phyloP scores from a whole-genome alignment of 2,113 vertebrate genomes.

The Pollachius pollachius region DNA sequence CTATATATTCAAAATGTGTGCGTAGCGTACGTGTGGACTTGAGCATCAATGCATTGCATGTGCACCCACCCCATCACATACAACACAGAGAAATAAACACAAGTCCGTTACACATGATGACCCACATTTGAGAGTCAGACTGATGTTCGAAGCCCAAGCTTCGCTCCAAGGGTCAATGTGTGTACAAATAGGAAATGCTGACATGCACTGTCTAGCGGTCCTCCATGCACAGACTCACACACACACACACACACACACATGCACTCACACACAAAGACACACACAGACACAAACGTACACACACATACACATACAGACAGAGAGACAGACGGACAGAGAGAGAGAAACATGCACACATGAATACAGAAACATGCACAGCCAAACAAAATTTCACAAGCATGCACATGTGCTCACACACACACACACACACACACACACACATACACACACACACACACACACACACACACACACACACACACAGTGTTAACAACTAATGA shows the following conservation, averaged over 20 bases:
- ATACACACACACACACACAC: background rate
- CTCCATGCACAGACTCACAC: background rate
- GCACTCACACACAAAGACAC: background rate
- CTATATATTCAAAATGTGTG: background rate
- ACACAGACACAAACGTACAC: background rate
- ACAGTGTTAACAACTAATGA: too few relatives aligned
- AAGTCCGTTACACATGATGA: constrained; percentile 29
- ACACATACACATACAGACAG: background rate
- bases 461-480: background rate
- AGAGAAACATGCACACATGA: too few relatives aligned
- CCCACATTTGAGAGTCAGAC: constrained; percentile 44
- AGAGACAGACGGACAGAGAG: too few relatives aligned
- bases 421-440: background rate
- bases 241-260: background rate
- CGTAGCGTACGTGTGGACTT: background rate
- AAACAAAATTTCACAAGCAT: too few relatives aligned
- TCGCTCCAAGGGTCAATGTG: background rate
- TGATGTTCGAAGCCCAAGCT: background rate
- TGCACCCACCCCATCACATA: too few relatives aligned
- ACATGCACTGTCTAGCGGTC: constrained; percentile 23
- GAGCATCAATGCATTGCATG: background rate
- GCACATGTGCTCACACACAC: too few relatives aligned
- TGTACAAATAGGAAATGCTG: background rate
- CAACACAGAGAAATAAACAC: background rate
- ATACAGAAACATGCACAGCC: too few relatives aligned